Percentiles rank a stretch among this genome's conserved stretches.
These are phyloP conservation scores for Scomberomorus guttatus DNA, from an alignment of 2,797 vertebrate species.

Conservation along the genomic window DNA sequence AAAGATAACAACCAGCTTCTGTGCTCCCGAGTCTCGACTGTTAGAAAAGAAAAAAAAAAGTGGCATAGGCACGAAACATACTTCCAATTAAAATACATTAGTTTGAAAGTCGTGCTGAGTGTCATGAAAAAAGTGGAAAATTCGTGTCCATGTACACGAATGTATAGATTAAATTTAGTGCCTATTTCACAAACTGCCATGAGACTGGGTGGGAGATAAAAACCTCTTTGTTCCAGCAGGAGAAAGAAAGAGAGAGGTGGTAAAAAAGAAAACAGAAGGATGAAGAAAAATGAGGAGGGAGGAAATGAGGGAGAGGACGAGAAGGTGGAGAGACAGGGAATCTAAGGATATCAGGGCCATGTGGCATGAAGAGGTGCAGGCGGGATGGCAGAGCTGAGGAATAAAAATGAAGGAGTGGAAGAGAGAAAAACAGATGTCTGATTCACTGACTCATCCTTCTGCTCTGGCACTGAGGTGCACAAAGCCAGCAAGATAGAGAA, in stretches of 20 bases:
- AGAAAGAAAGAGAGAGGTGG: conserved; percentile 9
- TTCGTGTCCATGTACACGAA: too few relatives aligned
- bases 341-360: conserved; percentile 35
- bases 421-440: conserved; percentile 55
- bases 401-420: conserved; percentile 58
- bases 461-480: conserved; percentile 22
- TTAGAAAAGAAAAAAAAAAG: too few relatives aligned
- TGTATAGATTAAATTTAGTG: too few relatives aligned
- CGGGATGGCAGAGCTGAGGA: conserved; percentile 38
- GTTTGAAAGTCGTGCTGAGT: too few relatives aligned
- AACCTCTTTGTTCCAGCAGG: conserved; percentile 25
- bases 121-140: too few relatives aligned
- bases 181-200: too few relatives aligned
- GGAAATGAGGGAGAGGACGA: neutral
- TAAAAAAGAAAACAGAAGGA: conserved; percentile 10
- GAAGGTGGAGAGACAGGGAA: conserved; percentile 9
- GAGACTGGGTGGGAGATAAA: conserved; percentile 36
- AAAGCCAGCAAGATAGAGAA: conserved; percentile 24
- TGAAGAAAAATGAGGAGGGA: conserved; percentile 9
- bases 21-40: too few relatives aligned
- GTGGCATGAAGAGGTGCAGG: conserved; percentile 41
- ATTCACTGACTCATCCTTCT: conserved; percentile 56
- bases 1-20: conserved; percentile 41
- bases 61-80: too few relatives aligned
- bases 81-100: too few relatives aligned